Evolutionary conservation across 1,140 invertebrate species (phyloP).

Genomic region (Scaptomyza graminum): DNA sequence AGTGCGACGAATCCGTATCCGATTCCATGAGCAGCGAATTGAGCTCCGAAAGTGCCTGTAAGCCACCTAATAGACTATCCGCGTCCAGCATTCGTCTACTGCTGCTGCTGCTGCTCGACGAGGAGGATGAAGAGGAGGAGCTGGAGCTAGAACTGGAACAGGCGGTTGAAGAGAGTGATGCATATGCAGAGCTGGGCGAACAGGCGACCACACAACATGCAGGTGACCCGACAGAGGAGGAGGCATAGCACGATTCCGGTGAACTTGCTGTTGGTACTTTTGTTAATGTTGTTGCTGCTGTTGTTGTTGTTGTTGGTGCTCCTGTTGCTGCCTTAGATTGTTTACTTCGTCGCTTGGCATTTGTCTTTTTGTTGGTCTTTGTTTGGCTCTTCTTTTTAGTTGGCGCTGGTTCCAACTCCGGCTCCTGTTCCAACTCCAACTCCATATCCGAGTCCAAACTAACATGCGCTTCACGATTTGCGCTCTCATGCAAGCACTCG

Average conservation of each 20-base stretch:
- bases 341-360: conserved; percentile 41
- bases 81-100: conserved; percentile 37
- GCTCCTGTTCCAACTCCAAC: conserved; percentile 32
- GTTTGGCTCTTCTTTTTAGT: conserved; percentile 45
- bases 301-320: conserved; percentile 3
- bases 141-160: conserved; percentile 37
- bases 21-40: conserved; percentile 84
- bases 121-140: conserved; percentile 15
- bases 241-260: conserved; percentile 68
- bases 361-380: conserved; percentile 46
- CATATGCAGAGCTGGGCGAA: conserved; percentile 59
- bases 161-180: conserved; percentile 60
- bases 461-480: conserved; percentile 50
- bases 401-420: conserved; percentile 6
- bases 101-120: conserved; percentile 30
- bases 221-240: conserved; percentile 64
- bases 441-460: conserved; percentile 27
- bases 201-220: conserved; percentile 39
- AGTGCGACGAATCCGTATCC: conserved; percentile 85
- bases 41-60: conserved; percentile 61
- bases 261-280: conserved; percentile 38
- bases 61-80: conserved; percentile 49
- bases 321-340: conserved; percentile 7
- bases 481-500: conserved; percentile 69
- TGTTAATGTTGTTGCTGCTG: background rate